Evolutionary conservation across 2,797 vertebrate genomes (phyloP).

Genomic region (Pseudomugil tenellus): DNA sequence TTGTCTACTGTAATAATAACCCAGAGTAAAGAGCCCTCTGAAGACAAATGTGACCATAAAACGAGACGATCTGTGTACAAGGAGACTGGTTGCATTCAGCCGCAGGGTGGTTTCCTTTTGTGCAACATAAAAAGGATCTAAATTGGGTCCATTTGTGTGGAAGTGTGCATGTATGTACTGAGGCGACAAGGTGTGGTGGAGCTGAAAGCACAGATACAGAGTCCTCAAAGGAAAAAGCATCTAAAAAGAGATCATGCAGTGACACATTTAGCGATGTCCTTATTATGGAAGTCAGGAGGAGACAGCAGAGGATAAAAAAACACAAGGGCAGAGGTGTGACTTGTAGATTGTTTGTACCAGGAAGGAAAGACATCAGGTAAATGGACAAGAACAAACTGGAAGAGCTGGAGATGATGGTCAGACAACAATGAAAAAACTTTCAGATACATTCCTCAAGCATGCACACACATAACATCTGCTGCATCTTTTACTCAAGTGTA

Average conservation of each 20-base stretch:
- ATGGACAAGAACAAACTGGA: constrained; percentile 5
- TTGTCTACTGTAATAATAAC: constrained; percentile 11
- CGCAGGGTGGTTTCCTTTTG: constrained; percentile 38
- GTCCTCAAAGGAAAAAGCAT: constrained; percentile 43
- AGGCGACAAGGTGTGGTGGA: constrained; percentile 27
- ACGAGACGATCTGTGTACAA: neutral
- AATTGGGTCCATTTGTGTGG: constrained; percentile 15
- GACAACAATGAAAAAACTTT: neutral
- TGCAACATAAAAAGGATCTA: constrained; percentile 36
- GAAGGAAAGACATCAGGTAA: constrained; percentile 14
- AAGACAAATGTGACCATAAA: constrained; percentile 10
- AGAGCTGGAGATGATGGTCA: neutral
- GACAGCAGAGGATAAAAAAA: constrained; percentile 19
- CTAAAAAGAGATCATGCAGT: constrained; percentile 50
- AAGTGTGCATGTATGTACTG: constrained; percentile 3
- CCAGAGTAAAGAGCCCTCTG: neutral
- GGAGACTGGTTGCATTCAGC: constrained; percentile 9
- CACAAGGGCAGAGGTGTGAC: constrained; percentile 10
- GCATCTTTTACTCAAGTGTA: neutral
- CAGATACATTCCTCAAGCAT: neutral
- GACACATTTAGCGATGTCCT: constrained; percentile 56
- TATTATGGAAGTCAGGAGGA: constrained; percentile 23
- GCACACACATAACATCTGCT: neutral
- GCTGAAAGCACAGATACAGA: constrained; percentile 47
- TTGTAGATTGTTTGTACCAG: constrained; percentile 19